A percentile compares a stretch with the other conserved stretches of the same genome.
Conservation (phyloP, 1,140 invertebrate species). For the Rhagoletis zephyria region DNA sequence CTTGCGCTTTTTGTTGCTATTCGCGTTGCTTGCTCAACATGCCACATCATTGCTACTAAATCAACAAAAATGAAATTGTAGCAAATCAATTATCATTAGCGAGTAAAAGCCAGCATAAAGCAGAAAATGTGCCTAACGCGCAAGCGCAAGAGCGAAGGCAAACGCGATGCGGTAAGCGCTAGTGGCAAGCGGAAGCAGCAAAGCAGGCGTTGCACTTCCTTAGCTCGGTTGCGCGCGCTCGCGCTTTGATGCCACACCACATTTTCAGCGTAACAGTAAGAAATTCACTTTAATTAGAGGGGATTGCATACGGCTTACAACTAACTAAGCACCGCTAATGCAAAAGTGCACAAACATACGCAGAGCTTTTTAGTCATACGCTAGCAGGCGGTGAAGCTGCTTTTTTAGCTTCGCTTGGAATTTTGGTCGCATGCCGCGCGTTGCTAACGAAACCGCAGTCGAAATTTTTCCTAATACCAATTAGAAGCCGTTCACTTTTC, state of each 20-base stretch:
- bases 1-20: neutral
- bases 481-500: constrained; percentile 34
- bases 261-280: neutral
- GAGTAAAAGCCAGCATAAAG: neutral
- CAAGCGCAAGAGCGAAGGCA: constrained; percentile 57
- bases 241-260: neutral
- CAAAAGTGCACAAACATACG: neutral
- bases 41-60: constrained; percentile 58
- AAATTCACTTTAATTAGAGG: constrained; percentile 31
- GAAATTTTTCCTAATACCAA: neutral
- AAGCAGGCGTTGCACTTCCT: neutral
- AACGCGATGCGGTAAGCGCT: neutral
- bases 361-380: neutral
- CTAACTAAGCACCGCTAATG: constrained; percentile 19
- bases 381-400: neutral
- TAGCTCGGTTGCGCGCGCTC: neutral
- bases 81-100: constrained; percentile 66
- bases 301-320: constrained; percentile 4
- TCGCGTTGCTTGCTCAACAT: neutral
- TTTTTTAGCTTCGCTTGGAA: neutral
- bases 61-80: constrained; percentile 70
- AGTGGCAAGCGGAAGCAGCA: neutral
- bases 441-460: neutral
- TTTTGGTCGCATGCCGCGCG: neutral
- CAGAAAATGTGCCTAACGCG: neutral